Evolutionary conservation across 1,140 invertebrate species (phyloP).

Genomic region (Armadillidium nasatum): DNA sequence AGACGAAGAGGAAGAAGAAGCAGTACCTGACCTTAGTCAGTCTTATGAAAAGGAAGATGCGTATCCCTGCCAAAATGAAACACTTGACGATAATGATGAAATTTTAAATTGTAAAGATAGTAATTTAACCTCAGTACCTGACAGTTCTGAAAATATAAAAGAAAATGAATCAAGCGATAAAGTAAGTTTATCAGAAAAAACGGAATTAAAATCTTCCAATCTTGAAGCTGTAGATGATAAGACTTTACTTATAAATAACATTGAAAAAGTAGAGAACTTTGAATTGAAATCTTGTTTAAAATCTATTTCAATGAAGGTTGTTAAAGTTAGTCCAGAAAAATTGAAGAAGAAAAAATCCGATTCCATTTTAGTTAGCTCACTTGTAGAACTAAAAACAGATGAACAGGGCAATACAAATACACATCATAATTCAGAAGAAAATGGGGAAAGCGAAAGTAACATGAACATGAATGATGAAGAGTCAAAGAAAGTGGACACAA

Average conservation of each 20-base stretch:
- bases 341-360: neutral
- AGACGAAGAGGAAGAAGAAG: neutral
- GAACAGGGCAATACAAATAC: neutral
- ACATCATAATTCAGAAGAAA: neutral
- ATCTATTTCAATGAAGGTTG: neutral
- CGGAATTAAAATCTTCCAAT: too few relatives aligned
- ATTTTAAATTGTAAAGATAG: too few relatives aligned
- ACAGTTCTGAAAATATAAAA: too few relatives aligned
- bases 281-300: neutral
- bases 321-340: neutral
- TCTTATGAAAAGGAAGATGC: too few relatives aligned
- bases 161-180: too few relatives aligned
- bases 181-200: too few relatives aligned
- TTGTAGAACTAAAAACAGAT: neutral
- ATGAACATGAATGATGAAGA: neutral
- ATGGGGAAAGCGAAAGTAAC: neutral
- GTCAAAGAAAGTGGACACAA: constrained; percentile 9
- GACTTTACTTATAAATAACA: too few relatives aligned
- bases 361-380: neutral
- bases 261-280: too few relatives aligned
- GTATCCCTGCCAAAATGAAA: too few relatives aligned
- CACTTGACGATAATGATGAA: too few relatives aligned
- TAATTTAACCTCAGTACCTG: too few relatives aligned
- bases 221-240: too few relatives aligned
- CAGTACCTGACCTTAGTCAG: neutral